Evolutionary conservation across 2,888 invertebrate species (phyloP), one percentile per base, ranked within the genome.

Genomic region (Sceliomorpha sp.): DNA sequence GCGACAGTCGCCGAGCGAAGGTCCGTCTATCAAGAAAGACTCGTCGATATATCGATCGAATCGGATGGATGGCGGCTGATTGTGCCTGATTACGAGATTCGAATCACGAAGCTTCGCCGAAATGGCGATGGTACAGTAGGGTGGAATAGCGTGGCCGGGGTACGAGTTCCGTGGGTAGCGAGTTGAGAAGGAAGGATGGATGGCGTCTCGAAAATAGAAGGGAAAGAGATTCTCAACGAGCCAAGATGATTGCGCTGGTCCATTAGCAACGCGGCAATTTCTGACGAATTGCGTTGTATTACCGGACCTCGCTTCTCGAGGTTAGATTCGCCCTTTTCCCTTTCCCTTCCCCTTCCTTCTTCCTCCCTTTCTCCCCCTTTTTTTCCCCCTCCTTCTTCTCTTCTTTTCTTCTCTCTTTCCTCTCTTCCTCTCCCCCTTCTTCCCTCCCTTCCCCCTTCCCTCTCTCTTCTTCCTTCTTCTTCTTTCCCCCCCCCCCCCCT

Each of bases 221-320:
- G 73, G 45, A 47, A 32, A 32, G 14, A 45, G 17, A 29, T 45
- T 17, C 31, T 8, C 45, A 17, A 37, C 70, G 34, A 73, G 68
- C 45, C 55, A 70, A 74, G 76, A 81, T 82, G 81, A 83, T 84
- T 84, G 80, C 80, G 78, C 77, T 74, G 76, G 81, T 84, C 82
- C 83, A 84, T 84, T 84, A 84, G 78, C 77, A 76, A 78, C 77
- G 75, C 74, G 73, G 75, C 75, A 53, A 53, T 42, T 53, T 75
- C 74, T 77, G 76, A 80, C 77, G 76, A 80, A 81, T 80, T 81
- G 77, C 75, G 76, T 75, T 80, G 80, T 80, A 82, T 73, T 77
- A 76, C 76, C 74, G 75, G 74, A 68, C 67, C 71, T 79, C 69
- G 31, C 32, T 78, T 70, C 75, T 72, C 70, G 45, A 79, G 73